Evolutionary conservation across 2,888 invertebrate genomes (phyloP).

Genomic region (Cephus spinipes): DNA sequence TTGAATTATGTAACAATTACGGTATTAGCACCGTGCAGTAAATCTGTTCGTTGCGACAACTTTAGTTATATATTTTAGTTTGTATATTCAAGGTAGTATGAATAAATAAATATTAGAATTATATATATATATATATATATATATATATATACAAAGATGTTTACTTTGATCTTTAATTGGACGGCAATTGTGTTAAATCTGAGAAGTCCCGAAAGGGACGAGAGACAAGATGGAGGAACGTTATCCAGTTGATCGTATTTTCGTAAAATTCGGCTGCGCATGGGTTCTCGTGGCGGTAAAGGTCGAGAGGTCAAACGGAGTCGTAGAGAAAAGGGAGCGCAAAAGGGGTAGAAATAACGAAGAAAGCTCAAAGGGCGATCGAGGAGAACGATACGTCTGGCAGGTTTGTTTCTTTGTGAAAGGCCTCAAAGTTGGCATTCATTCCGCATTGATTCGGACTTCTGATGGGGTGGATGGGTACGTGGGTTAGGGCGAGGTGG

Average conservation of each 20-base stretch:
- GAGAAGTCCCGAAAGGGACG: not conserved
- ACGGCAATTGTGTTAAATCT: not conserved
- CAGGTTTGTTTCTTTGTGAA: constrained; percentile 19
- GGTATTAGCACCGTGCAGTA: too few relatives aligned
- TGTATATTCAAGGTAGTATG: too few relatives aligned
- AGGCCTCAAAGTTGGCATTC: constrained; percentile 20
- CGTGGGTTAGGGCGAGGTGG: not conserved
- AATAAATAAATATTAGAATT: too few relatives aligned
- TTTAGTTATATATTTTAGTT: too few relatives aligned
- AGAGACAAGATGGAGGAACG: not conserved
- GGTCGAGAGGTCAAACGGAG: not conserved
- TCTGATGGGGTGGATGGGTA: constrained; percentile 8
- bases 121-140: too few relatives aligned
- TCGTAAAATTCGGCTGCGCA: not conserved
- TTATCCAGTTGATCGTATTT: not conserved
- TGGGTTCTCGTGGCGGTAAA: not conserved
- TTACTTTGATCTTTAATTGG: not conserved
- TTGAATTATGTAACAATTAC: too few relatives aligned
- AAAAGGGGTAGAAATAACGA: constrained; percentile 11
- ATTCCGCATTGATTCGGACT: constrained; percentile 22
- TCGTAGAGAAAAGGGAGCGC: not conserved
- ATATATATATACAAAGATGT: not conserved
- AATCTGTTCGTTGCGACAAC: too few relatives aligned
- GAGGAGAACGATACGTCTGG: constrained; percentile 14
- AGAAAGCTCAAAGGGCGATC: not conserved